phyloP scores from a whole-genome alignment of 2,888 invertebrate genomes.

The Chirona hameri region DNA sequence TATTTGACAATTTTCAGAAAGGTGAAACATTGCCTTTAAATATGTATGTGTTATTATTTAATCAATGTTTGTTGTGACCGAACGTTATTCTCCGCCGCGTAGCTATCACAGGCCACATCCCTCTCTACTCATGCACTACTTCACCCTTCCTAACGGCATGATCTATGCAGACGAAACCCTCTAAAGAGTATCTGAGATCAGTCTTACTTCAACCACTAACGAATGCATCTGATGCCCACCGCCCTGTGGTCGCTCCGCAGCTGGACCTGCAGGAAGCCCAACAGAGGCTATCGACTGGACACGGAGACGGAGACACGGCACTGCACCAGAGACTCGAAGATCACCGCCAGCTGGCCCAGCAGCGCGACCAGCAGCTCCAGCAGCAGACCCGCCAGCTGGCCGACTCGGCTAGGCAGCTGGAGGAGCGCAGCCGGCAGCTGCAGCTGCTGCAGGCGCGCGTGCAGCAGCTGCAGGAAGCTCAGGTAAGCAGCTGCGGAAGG shows the following conservation, averaged over 20 bases:
- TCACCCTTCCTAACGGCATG: too few species aligned
- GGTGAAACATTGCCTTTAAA: too few species aligned
- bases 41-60: too few species aligned
- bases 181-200: too few species aligned
- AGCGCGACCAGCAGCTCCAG: conserved; percentile 47
- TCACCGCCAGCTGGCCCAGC: conserved; percentile 42
- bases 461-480: conserved; percentile 50
- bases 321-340: conserved; percentile 56
- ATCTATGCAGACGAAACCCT: too few species aligned
- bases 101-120: too few species aligned
- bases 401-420: conserved; percentile 65
- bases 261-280: conserved; percentile 22
- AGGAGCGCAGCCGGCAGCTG: conserved; percentile 42
- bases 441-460: conserved; percentile 55
- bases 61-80: too few species aligned
- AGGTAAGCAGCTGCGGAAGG: neutral
- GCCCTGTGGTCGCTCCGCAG: neutral
- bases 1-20: too few species aligned
- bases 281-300: conserved; percentile 12
- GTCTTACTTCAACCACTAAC: too few species aligned
- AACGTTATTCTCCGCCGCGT: too few species aligned
- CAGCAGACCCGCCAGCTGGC: conserved; percentile 59
- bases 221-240: too few species aligned
- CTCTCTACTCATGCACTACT: too few species aligned
- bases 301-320: conserved; percentile 12